Conservation (phyloP, 2,113 vertebrate genomes). For the Phalacrocorax brasilianus region DNA sequence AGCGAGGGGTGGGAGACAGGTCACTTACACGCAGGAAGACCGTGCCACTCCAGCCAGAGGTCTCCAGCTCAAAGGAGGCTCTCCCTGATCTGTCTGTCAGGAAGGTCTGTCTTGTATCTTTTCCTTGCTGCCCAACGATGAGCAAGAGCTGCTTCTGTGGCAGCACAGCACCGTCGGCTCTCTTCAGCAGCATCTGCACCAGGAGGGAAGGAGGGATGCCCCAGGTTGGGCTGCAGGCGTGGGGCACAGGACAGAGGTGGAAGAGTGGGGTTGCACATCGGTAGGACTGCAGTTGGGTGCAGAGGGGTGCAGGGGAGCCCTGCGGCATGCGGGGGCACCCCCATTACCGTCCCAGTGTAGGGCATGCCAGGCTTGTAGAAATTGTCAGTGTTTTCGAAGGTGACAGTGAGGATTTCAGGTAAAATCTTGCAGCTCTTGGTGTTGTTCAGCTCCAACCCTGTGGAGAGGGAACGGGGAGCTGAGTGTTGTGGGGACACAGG, state of each 20-base stretch:
- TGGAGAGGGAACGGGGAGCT: background rate
- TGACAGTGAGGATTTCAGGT: rapidly evolving
- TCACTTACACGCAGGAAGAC: background rate
- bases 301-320: background rate
- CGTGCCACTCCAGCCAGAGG: rapidly evolving
- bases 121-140: rapidly evolving
- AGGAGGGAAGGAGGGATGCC: background rate
- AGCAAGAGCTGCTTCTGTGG: background rate
- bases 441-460: conserved; percentile 14
- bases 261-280: background rate
- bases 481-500: background rate
- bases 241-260: background rate
- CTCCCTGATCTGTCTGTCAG: background rate
- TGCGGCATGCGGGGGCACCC: rapidly evolving
- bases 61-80: background rate
- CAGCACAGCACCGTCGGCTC: rapidly evolving
- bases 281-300: background rate
- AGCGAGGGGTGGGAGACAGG: rapidly evolving
- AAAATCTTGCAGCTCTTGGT: background rate
- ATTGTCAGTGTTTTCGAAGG: background rate
- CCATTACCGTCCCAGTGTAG: background rate
- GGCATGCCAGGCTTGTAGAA: conserved; percentile 3
- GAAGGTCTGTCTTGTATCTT: rapidly evolving
- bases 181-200: background rate
- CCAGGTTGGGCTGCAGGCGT: background rate